Evolutionary conservation across 2,113 vertebrate genomes (phyloP).

Genomic region (Caranx melampygus): DNA sequence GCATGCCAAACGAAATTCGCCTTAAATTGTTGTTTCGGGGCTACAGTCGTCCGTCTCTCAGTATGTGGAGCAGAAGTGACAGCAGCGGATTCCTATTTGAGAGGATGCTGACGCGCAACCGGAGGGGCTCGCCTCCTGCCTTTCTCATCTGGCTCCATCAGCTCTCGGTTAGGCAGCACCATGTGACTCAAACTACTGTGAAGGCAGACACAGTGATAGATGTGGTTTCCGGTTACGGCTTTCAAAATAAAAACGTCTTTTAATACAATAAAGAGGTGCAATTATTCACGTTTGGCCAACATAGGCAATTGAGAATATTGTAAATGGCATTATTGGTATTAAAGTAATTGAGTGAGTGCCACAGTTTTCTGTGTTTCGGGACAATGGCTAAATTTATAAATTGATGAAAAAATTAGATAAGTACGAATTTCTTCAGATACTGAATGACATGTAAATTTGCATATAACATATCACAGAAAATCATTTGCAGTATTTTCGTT

Average conservation of each 20-base stretch:
- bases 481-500: no score
- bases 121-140: conserved; percentile 79
- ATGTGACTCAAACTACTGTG: conserved; percentile 68
- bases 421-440: background rate
- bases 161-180: conserved; percentile 69
- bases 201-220: background rate
- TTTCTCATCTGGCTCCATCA: conserved; percentile 78
- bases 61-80: conserved; percentile 64
- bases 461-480: background rate
- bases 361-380: background rate
- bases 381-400: background rate
- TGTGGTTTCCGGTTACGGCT: background rate
- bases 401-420: background rate
- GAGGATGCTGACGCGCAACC: conserved; percentile 77
- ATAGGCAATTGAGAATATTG: background rate
- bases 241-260: conserved; percentile 52
- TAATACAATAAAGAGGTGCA: no score
- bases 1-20: conserved; percentile 30
- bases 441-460: background rate
- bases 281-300: background rate
- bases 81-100: conserved; percentile 74
- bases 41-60: conserved; percentile 39
- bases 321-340: background rate
- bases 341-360: background rate
- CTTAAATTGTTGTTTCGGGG: conserved; percentile 28